Conservation (phyloP, 2,113 vertebrate species). For the Pogona vitticeps region DNA sequence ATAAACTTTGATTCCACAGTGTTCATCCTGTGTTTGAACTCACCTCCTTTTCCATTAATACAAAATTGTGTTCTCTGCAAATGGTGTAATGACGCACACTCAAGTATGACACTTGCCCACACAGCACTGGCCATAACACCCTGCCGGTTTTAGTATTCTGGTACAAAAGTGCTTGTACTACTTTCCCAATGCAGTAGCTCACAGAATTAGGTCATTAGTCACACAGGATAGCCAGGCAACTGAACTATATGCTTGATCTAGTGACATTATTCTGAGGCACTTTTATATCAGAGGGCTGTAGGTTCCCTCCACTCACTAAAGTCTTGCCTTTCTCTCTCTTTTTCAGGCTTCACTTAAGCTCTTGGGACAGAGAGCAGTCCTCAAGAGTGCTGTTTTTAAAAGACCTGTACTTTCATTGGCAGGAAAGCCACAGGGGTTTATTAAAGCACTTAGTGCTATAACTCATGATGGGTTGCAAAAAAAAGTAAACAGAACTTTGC, state of each 20-base stretch:
- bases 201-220: conserved; percentile 31
- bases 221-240: background rate
- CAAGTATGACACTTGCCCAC: background rate
- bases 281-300: conserved; percentile 22
- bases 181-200: conserved; percentile 4
- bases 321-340: conserved; percentile 42
- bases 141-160: background rate
- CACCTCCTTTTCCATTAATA: background rate
- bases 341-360: conserved; percentile 60
- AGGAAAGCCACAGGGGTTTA: conserved; percentile 59
- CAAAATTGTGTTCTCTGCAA: conserved; percentile 53
- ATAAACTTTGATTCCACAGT: background rate
- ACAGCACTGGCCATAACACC: background rate
- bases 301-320: conserved; percentile 35
- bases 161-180: background rate
- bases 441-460: conserved; percentile 40
- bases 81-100: background rate
- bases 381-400: background rate
- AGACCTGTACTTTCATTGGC: conserved; percentile 47
- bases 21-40: background rate
- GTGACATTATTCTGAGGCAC: conserved; percentile 1
- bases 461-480: conserved; percentile 61
- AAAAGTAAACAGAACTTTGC: conserved; percentile 30
- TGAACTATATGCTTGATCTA: background rate
- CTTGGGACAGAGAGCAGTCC: conserved; percentile 28